Evolutionary conservation across 2,888 invertebrate species (phyloP).

Genomic region (Lepidonotus clava): DNA sequence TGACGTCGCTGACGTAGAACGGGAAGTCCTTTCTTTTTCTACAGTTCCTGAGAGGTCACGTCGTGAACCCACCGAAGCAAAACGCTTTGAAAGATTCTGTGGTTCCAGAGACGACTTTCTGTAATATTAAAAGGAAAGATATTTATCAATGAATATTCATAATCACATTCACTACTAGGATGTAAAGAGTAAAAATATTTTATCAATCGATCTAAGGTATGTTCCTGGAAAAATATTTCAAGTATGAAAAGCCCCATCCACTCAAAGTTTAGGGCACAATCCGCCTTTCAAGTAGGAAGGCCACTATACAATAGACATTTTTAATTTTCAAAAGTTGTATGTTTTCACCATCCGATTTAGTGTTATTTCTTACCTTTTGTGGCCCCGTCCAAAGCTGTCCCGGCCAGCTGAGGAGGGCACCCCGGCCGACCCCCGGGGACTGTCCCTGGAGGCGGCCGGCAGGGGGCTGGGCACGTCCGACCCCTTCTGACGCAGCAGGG

Average conservation of each 20-base stretch:
- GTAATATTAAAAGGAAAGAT: too few species aligned
- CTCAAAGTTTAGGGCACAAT: too few species aligned
- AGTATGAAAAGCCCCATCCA: too few species aligned
- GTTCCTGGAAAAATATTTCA: too few species aligned
- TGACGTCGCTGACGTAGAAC: background rate
- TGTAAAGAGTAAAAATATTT: too few species aligned
- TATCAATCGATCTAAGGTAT: too few species aligned
- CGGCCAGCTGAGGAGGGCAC: background rate
- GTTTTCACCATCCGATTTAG: too few species aligned
- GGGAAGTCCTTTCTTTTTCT: background rate
- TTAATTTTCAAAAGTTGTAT: too few species aligned
- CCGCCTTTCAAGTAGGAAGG: too few species aligned
- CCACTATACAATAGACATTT: too few species aligned
- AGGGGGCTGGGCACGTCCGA: background rate
- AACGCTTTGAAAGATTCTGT: slow-evolving; percentile 62
- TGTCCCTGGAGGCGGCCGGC: background rate
- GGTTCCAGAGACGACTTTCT: slow-evolving; percentile 55
- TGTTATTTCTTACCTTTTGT: slow-evolving; percentile 54
- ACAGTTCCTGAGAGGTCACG: background rate
- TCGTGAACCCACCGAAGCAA: slow-evolving; percentile 48
- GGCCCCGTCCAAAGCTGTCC: background rate
- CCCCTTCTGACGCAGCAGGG: slow-evolving; percentile 72
- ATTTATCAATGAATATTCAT: too few species aligned
- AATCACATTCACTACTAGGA: too few species aligned
- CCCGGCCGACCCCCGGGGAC: background rate